Percentiles rank a stretch among this genome's conserved stretches.
These are phyloP conservation scores for Todiramphus chloris DNA, from an alignment of 2,113 vertebrate species.

Conservation along the genomic window DNA sequence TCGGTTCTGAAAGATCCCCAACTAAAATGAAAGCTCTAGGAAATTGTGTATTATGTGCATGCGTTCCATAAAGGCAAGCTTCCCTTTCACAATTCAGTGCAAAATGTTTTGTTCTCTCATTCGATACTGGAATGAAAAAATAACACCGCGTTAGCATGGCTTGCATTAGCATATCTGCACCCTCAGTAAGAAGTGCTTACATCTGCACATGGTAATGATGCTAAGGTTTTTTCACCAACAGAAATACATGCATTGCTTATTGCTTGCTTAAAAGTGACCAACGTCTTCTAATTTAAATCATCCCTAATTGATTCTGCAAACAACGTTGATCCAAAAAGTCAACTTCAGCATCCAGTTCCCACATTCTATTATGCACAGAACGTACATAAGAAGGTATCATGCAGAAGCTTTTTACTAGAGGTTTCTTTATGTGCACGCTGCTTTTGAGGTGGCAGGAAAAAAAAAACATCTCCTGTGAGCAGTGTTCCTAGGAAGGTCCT, in stretches of 20 bases:
- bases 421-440: background rate
- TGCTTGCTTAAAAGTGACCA: background rate
- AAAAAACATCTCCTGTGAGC: background rate
- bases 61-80: background rate
- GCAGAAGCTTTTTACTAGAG: background rate
- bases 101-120: background rate
- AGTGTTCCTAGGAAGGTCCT: background rate
- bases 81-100: background rate
- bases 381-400: fast-evolving
- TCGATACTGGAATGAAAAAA: background rate
- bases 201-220: background rate
- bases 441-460: background rate
- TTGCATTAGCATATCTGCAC: background rate
- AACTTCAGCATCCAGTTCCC: background rate
- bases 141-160: background rate
- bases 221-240: background rate
- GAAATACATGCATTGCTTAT: background rate
- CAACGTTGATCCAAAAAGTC: background rate
- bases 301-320: background rate
- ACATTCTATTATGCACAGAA: background rate
- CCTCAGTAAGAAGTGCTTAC: background rate
- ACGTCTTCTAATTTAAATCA: background rate
- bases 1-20: background rate
- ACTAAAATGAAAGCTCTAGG: background rate
- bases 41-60: background rate